Evolutionary conservation across 1,140 invertebrate species (phyloP).

Genomic region (Neodiprion virginianus): DNA sequence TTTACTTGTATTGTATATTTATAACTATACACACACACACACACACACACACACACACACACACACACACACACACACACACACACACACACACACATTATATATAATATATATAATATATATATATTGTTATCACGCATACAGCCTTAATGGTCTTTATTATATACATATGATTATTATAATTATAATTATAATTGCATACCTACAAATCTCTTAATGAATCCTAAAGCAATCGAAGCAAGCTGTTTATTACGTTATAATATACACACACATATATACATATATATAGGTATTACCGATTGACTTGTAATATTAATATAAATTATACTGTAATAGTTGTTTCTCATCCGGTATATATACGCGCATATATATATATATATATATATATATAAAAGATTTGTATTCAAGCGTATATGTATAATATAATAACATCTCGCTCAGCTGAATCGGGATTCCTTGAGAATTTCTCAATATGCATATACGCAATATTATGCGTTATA

Average conservation of each 20-base stretch:
- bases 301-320: neutral
- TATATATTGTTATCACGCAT: slow-evolving; percentile 12
- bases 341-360: slow-evolving; percentile 15
- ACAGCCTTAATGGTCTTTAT: slow-evolving; percentile 10
- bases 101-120: no score
- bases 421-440: slow-evolving; percentile 17
- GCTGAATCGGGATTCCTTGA: slow-evolving; percentile 20
- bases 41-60: neutral
- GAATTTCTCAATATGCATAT: slow-evolving; percentile 6
- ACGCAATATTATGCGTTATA: neutral
- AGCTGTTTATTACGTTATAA: neutral
- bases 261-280: no score
- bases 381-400: slow-evolving; percentile 3
- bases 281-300: neutral
- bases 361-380: neutral
- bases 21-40: neutral
- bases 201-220: neutral
- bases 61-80: neutral
- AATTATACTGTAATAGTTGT: slow-evolving; percentile 21
- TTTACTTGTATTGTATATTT: slow-evolving; percentile 15
- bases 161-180: slow-evolving; percentile 12
- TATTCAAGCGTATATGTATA: no score
- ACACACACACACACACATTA: no score
- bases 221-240: slow-evolving; percentile 7
- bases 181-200: neutral